A percentile compares a stretch with the other conserved stretches of the same genome.
These are phyloP conservation scores for Huso huso DNA, from an alignment of 2,797 vertebrate species.

Conservation along the genomic window DNA sequence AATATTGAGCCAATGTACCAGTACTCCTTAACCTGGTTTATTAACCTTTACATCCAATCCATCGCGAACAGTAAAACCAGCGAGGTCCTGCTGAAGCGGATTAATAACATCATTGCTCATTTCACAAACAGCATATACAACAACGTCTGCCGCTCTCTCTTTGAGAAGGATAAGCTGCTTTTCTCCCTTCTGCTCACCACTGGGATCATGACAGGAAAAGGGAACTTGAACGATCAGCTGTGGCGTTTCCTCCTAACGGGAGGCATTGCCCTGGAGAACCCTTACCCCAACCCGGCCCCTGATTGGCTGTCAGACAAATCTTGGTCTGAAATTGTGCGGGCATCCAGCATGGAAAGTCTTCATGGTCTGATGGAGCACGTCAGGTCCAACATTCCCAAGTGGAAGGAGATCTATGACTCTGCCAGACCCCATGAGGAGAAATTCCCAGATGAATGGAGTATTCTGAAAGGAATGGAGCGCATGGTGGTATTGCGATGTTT, in stretches of 20 bases:
- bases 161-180: slow-evolving; percentile 90
- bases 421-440: slow-evolving; percentile 64
- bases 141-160: slow-evolving; percentile 85
- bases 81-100: slow-evolving; percentile 61
- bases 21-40: slow-evolving; percentile 86
- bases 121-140: slow-evolving; percentile 85
- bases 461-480: slow-evolving; percentile 57
- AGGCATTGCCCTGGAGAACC: slow-evolving; percentile 80
- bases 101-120: slow-evolving; percentile 64
- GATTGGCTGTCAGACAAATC: slow-evolving; percentile 84
- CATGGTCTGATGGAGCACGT: slow-evolving; percentile 65
- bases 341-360: slow-evolving; percentile 62
- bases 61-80: slow-evolving; percentile 72
- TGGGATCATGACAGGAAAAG: slow-evolving; percentile 76
- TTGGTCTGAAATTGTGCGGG: slow-evolving; percentile 80
- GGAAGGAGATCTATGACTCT: slow-evolving; percentile 82
- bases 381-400: slow-evolving; percentile 43
- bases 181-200: slow-evolving; percentile 84
- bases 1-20: slow-evolving; percentile 95
- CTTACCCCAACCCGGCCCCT: slow-evolving; percentile 71
- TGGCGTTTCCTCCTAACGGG: slow-evolving; percentile 86
- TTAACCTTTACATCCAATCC: slow-evolving; percentile 75
- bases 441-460: slow-evolving; percentile 65
- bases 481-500: slow-evolving; percentile 80
- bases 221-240: slow-evolving; percentile 56